phyloP scores from a whole-genome alignment of 2,888 invertebrate species.

The Acleris holmiana region DNA sequence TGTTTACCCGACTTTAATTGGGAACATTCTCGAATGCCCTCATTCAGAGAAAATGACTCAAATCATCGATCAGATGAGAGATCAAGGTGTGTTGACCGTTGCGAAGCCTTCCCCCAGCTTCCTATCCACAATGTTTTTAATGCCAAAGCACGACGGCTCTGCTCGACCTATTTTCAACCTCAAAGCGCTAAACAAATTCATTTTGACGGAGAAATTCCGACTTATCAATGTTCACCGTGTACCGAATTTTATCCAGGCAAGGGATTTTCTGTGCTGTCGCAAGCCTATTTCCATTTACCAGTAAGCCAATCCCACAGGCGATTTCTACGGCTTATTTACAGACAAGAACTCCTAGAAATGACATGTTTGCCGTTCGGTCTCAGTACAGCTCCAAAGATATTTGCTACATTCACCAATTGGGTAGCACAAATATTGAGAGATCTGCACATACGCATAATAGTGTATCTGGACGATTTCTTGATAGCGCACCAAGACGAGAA shows the following conservation, averaged over 20 bases:
- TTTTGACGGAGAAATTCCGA: too few relatives aligned
- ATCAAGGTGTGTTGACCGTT: too few relatives aligned
- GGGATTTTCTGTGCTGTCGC: constrained; percentile 34
- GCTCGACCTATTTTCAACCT: too few relatives aligned
- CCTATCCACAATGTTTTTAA: too few relatives aligned
- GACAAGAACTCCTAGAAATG: constrained; percentile 37
- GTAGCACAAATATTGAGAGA: constrained; percentile 39
- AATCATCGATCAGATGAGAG: too few relatives aligned
- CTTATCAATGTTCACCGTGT: constrained; percentile 35
- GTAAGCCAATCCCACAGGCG: constrained; percentile 33
- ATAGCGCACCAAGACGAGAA: constrained; percentile 36
- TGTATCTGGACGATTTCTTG: constrained; percentile 43
- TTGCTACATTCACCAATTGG: constrained; percentile 42
- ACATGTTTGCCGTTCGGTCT: constrained; percentile 43
- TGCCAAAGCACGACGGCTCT: too few relatives aligned
- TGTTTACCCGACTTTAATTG: too few relatives aligned
- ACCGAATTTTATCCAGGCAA: constrained; percentile 35
- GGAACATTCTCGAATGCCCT: too few relatives aligned
- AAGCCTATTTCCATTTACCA: constrained; percentile 40
- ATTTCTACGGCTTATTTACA: constrained; percentile 38
- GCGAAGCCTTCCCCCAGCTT: too few relatives aligned
- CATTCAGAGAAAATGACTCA: too few relatives aligned
- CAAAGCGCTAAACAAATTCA: too few relatives aligned
- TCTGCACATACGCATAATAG: constrained; percentile 35
- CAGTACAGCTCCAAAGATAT: constrained; percentile 37